phyloP scores from a whole-genome alignment of 2,113 vertebrate genomes.

The Procavia capensis region DNA sequence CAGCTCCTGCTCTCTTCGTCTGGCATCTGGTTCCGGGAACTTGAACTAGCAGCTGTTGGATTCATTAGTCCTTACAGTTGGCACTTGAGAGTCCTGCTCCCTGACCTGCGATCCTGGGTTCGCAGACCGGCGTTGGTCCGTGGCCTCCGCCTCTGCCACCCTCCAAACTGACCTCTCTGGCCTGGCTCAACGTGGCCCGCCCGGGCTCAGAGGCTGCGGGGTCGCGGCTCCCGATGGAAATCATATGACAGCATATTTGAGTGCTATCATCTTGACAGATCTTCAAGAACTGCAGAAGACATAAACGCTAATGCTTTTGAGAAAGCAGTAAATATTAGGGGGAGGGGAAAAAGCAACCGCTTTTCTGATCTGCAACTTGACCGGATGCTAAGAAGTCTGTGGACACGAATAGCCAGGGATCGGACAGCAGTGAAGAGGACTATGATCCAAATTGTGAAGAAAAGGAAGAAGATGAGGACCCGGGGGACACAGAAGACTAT shows the following conservation, averaged over 20 bases:
- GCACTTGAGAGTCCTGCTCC: no score
- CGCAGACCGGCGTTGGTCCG: slow-evolving; percentile 62
- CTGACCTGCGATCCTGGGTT: no score
- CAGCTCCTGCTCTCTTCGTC: no score
- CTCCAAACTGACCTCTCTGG: not conserved
- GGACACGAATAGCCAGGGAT: slow-evolving; percentile 99
- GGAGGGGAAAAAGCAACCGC: slow-evolving; percentile 80
- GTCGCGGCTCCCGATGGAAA: slow-evolving; percentile 73
- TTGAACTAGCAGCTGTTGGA: no score
- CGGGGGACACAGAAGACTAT: slow-evolving; percentile 95
- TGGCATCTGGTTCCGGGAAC: no score
- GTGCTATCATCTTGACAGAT: slow-evolving; percentile 57
- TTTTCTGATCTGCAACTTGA: slow-evolving; percentile 83
- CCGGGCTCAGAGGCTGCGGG: slow-evolving; percentile 10
- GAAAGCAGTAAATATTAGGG: slow-evolving; percentile 85
- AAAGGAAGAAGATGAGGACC: slow-evolving; percentile 94
- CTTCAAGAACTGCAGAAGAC: slow-evolving; percentile 81
- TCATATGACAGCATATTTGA: slow-evolving; percentile 67
- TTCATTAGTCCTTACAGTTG: no score
- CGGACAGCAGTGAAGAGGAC: slow-evolving; percentile 99
- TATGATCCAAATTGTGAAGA: slow-evolving; percentile 96
- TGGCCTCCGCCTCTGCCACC: not conserved
- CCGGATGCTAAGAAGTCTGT: slow-evolving; percentile 95
- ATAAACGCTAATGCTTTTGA: slow-evolving; percentile 88
- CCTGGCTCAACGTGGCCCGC: not conserved